Conservation (phyloP, 92 coral and sea anemone species). For the Desmophyllum pertusum region DNA sequence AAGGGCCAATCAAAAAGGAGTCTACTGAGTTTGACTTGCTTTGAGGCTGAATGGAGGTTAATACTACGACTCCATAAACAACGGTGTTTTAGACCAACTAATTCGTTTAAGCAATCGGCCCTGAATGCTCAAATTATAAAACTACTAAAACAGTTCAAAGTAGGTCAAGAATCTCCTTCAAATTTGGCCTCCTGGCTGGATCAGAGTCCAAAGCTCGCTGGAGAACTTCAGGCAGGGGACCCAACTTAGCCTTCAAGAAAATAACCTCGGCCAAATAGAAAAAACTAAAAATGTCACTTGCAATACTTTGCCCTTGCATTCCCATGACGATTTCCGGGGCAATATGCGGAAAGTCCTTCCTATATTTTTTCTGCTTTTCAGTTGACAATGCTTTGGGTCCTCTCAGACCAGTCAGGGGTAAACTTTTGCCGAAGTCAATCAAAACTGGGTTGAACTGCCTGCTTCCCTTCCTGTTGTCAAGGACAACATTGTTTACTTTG, state of each 20-base stretch:
- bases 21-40: no score
- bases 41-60: no score
- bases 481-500: conserved; percentile 23
- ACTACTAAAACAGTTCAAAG: no score
- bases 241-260: conserved; percentile 18
- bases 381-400: conserved; percentile 14
- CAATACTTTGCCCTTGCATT: conserved; percentile 14
- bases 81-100: no score
- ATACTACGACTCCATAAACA: no score
- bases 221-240: neutral
- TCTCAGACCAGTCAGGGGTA: conserved; percentile 4
- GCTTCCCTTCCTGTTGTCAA: neutral
- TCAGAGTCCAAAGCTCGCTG: neutral
- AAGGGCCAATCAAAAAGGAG: no score
- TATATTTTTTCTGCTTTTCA: neutral
- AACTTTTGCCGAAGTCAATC: no score
- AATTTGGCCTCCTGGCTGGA: conserved; percentile 5
- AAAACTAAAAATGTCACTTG: conserved; percentile 26
- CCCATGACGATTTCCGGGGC: conserved; percentile 32
- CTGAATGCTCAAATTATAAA: no score
- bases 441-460: neutral
- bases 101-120: no score
- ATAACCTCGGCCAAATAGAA: neutral
- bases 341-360: conserved; percentile 21
- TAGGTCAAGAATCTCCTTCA: neutral